Conservation (phyloP, 2,888 invertebrate species). For the Drosophila melanosoma region DNA sequence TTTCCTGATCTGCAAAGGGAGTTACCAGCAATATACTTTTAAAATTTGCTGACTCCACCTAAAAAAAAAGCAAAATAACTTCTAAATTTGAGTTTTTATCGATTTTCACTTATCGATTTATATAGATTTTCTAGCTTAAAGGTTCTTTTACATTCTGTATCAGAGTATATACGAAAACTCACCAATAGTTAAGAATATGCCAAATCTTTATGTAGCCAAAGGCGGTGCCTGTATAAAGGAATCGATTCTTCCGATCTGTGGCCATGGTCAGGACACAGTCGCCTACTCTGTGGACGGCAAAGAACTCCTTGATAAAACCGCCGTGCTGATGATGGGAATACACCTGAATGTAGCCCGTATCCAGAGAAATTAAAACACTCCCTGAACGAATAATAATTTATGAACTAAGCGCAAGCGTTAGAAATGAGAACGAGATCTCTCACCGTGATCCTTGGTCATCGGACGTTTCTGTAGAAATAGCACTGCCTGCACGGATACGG, state of each 20-base stretch:
- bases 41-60: no score
- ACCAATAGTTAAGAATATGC: conserved; percentile 90
- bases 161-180: conserved; percentile 40
- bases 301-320: conserved; percentile 89
- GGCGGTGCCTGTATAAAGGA: conserved; percentile 90
- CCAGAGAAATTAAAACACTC: conserved; percentile 89
- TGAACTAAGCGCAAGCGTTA: fast-evolving
- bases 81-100: no score
- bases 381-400: conserved; percentile 84
- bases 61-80: no score
- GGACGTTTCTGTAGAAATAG: conserved; percentile 88
- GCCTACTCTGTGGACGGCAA: conserved; percentile 88
- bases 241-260: conserved; percentile 90
- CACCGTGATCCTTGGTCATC: conserved; percentile 85
- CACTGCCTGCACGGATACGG: conserved; percentile 88
- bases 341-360: conserved; percentile 91
- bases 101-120: background rate
- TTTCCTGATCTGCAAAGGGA: no score
- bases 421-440: background rate
- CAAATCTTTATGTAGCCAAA: conserved; percentile 93
- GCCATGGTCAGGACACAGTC: conserved; percentile 88
- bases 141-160: background rate
- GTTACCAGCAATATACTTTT: no score
- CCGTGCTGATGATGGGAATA: conserved; percentile 93
- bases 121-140: background rate